Base-by-base conservation (phyloP, 2,888 invertebrate genomes). In the Agrotis segetum region DNA sequence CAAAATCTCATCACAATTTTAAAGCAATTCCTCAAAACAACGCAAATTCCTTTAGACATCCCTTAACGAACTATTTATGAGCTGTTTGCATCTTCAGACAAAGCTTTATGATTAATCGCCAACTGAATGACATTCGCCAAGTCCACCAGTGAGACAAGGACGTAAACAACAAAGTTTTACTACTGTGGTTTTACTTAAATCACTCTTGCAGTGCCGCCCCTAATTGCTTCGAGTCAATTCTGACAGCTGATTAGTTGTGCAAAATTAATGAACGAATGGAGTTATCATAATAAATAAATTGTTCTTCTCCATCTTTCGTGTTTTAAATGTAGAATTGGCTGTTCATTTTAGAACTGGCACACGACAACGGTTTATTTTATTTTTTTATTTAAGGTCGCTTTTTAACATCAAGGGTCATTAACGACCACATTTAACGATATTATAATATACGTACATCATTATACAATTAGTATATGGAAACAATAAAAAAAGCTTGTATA, bases 121-220 rank as follows among this genome's bases (percentile, higher is more conserved):
- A 74, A 65, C 68, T 71, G 82, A 89, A 91, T 90, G 91, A 91
- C 91, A 91, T 90, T 87, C 77, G 83, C 85, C 76, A 82, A 88
- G 88, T 89, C 86, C 82, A 83, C 79, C 75, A 67, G 69, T 44
- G 81, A 70, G 88, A 89, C 76, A 69, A 66, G 46, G 80, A 72
- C 88, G 90, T 91, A 91, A 92, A 92, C 92, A 93, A 91, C 87
- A 89, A 93, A 93, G 87, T 93, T 92, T 90, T n/a, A n/a, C n/a
- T n/a, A n/a, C n/a, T n/a, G n/a, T n/a, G n/a, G n/a, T n/a, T n/a
- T n/a, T 87, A 87, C 88, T 88, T 89, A 90, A 91, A 92, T 91
- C 86, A 89, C 88, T 91, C 91, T 89, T 86, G 87, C 89, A 86
- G 87, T 84, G 83, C 85, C 85, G 84, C 83, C 86, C 88, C 85